These are phyloP conservation scores for Ellobium chinense DNA, from an alignment of 2,888 invertebrate genomes.

Conservation along the genomic window DNA sequence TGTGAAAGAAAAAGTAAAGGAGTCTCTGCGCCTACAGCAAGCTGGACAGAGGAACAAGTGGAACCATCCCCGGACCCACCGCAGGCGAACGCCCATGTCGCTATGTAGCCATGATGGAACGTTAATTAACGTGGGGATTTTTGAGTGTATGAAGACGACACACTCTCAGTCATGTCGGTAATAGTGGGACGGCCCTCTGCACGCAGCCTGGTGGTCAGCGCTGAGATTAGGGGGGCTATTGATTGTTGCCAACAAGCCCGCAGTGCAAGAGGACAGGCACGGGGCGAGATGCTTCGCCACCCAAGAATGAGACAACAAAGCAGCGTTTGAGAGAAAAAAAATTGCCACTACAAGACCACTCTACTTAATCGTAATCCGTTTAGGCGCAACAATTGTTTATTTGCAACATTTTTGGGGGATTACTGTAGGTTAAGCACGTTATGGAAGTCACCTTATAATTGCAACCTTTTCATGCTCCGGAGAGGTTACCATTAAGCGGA, in stretches of 20 bases:
- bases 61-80: no score
- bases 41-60: no score
- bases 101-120: background rate
- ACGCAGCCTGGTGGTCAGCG: background rate
- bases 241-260: background rate
- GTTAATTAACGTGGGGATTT: background rate
- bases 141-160: background rate
- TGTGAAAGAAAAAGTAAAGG: background rate
- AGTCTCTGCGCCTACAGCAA: no score
- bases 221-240: background rate
- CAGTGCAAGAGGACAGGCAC: background rate
- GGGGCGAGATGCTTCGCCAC: background rate
- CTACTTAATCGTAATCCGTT: no score
- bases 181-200: background rate
- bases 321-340: background rate
- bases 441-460: no score
- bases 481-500: no score
- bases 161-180: background rate
- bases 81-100: no score
- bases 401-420: no score
- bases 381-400: no score
- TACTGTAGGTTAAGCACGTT: no score
- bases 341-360: no score
- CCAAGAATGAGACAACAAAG: background rate
- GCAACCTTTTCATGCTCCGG: no score